These are phyloP conservation scores for Xanthostigma xanthostigma DNA, from an alignment of 2,888 invertebrate genomes.

Conservation along the genomic window DNA sequence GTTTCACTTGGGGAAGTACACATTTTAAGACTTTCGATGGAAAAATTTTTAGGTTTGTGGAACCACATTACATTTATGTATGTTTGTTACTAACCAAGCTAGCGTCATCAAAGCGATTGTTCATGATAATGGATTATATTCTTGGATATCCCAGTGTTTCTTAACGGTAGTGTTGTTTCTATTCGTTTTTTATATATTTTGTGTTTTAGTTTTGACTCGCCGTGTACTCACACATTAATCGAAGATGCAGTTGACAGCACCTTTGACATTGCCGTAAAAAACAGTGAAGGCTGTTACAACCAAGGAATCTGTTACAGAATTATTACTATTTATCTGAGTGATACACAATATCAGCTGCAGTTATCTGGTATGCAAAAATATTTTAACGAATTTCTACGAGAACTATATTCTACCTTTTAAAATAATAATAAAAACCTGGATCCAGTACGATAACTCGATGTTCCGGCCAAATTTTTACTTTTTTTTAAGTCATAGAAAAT, in stretches of 20 bases:
- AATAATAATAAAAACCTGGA: too few species aligned
- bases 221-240: conserved; percentile 59
- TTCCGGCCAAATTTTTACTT: too few species aligned
- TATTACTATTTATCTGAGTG: conserved; percentile 53
- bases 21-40: conserved; percentile 82
- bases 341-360: conserved; percentile 47
- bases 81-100: conserved; percentile 1
- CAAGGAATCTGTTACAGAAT: conserved; percentile 31
- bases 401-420: too few species aligned
- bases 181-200: conserved; percentile 3
- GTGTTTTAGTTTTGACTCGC: conserved; percentile 50
- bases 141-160: conserved; percentile 2
- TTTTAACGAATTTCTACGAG: not conserved
- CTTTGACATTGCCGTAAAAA: conserved; percentile 49
- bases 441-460: too few species aligned
- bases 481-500: too few species aligned
- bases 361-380: conserved; percentile 26
- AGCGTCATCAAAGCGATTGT: conserved; percentile 1
- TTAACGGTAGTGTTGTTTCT: not conserved
- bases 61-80: too few species aligned
- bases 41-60: conserved; percentile 46
- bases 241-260: conserved; percentile 54
- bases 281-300: conserved; percentile 33
- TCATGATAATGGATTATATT: not conserved
- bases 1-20: conserved; percentile 65